A percentile compares a stretch with the other conserved stretches of the same genome.
phyloP scores from a whole-genome alignment of 1,140 invertebrate species.

The Platyura marginata region DNA sequence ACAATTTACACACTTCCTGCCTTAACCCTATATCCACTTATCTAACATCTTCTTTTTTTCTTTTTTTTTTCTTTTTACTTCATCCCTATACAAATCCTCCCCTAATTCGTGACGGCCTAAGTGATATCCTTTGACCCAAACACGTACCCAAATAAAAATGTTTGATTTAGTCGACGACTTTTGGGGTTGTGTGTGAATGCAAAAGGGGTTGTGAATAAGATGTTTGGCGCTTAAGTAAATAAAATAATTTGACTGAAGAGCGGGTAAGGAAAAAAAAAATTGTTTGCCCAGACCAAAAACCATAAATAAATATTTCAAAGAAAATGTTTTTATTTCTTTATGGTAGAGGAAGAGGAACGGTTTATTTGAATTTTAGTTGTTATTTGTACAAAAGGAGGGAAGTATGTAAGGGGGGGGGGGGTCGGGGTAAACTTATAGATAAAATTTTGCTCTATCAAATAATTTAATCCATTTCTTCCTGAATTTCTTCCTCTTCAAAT shows the following conservation, averaged over 20 bases:
- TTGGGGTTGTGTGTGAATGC: not conserved
- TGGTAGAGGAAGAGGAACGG: too few relatives aligned
- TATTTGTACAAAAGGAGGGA: too few relatives aligned
- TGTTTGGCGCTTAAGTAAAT: too few relatives aligned
- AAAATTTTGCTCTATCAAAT: too few relatives aligned
- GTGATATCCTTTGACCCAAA: not conserved
- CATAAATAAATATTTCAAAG: too few relatives aligned
- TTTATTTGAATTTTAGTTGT: too few relatives aligned
- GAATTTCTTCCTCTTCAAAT: constrained; percentile 17
- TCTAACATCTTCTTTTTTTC: not conserved
- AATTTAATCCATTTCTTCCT: constrained; percentile 14
- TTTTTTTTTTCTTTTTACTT: not conserved
- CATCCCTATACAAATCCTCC: not conserved
- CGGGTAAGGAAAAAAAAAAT: too few relatives aligned
- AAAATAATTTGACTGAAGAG: too few relatives aligned
- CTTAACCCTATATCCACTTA: not conserved
- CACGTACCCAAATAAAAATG: not conserved
- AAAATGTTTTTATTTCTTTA: too few relatives aligned
- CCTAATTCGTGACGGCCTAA: not conserved
- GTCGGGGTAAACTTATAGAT: too few relatives aligned
- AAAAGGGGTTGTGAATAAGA: not conserved
- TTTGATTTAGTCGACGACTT: not conserved
- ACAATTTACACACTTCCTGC: not conserved
- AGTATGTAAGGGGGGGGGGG: too few relatives aligned
- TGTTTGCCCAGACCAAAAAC: too few relatives aligned